Base-by-base conservation (phyloP, 2,797 vertebrate genomes). In the Sorex maritimensis region DNA sequence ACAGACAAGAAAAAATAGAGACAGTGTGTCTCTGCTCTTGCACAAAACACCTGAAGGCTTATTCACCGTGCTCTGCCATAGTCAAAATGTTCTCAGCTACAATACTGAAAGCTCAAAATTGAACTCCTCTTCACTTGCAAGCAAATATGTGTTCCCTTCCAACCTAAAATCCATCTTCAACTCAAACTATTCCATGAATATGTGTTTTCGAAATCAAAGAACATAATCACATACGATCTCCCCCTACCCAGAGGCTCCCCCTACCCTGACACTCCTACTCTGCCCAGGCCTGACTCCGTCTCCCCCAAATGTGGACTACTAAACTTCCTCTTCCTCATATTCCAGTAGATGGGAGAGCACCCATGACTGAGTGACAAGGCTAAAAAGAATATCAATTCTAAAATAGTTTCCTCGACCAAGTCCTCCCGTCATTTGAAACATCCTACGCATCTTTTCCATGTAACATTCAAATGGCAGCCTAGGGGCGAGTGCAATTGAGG, bases 171-270 rank as follows among this genome's bases (percentile, higher is more conserved):
- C 52, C 9, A 52, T 55, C 34, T 73, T 61, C 6, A 61, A 81
- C 28, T 52, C 71, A 78, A 79, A 1, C 52, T 44, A 55, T 28
- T 75, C 34, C 0, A 0, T 26, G 24, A 15, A 28, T 23, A 26
- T 30, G 24, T 69, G 23, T 55, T 79, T 82, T 58, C 58, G 23
- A 93, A 94, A 73, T 85, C 78, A 83, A 67, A 74, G n/a, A 92
- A 73, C 13, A 17, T 44, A 55, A 58, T 14, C 58, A 61, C 21
- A 73, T 46, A 8, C 44, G 15, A 24, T 74, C 23, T 89, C 46
- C 80, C 46, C 23, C 6, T 79, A 69, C 23, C 67, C 0, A 69
- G 49, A 0, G 86, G 55, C 41, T 44, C 34, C 9, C 61, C 3
- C 41, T 44, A n/a, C 9, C 61, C 3, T 65, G 44, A 75, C 13